Base-by-base conservation (phyloP, 2,113 vertebrate species). In the Syrmaticus mikado region DNA sequence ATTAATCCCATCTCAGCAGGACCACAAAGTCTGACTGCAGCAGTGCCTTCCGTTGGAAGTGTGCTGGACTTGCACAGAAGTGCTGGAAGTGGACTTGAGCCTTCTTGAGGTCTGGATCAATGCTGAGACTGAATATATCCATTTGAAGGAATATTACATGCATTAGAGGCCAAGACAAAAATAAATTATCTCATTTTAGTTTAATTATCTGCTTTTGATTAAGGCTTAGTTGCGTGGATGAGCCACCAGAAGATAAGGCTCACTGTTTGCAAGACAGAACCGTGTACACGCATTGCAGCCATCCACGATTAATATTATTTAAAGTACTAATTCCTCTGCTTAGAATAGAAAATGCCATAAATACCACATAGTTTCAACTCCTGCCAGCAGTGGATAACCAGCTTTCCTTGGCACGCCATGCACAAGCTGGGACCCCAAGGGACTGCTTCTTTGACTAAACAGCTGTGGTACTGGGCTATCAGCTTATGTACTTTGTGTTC, bases 311-410 rank as follows among this genome's bases (percentile, higher is more conserved):
- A 82, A 38, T 11, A 27, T 70, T 87, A 95, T 87, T 95, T 93
- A 83, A 90, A 85, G 76, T 30, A 45, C 46, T 74, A 68, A 92
- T 75, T 91, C 82, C 72, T 75, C 43, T 53, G 53, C 93, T 94
- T 83, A 90, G 60, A 95, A 96, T 96, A 95, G 89, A 82, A 94
- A 94, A 95, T 65, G 28, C 72, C 34, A 55, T 74, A 90, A 95
- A 92, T 89, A 79, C 40, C 16, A 1, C 68, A 70, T 65, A 85
- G 78, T 81, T 92, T 92, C 91, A 90, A 68, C 61, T 90, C 55
- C 82, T 80, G 82, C 32, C 78, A 81, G 34, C 25, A 10, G 34
- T 32, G 52, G 46, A 64, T 64, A 60, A 32, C 41, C 85, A 71
- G 94, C 66, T 94, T 94, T 91, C 76, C 6, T 68, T 97, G 96